Evolutionary conservation across 1,140 invertebrate species (phyloP).

Genomic region (Ips typographus): DNA sequence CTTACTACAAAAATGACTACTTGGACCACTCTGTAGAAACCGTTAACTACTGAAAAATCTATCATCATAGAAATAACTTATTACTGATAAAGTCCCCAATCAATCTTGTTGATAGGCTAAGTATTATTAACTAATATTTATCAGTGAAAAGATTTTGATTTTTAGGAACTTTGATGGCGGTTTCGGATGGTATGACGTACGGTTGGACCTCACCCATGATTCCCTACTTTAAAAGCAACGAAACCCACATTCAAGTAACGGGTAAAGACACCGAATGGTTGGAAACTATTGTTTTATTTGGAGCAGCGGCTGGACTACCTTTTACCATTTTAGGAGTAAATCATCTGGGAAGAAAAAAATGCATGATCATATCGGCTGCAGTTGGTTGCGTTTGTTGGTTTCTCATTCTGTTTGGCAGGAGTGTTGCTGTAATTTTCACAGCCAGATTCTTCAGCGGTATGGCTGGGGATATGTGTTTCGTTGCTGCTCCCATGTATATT

Average conservation of each 20-base stretch:
- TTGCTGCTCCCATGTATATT: constrained; percentile 47
- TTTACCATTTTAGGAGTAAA: constrained; percentile 58
- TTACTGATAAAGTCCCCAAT: too few relatives aligned
- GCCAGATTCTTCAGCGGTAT: constrained; percentile 52
- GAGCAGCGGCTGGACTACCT: constrained; percentile 60
- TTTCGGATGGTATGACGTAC: constrained; percentile 36
- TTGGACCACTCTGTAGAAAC: too few relatives aligned
- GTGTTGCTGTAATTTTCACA: constrained; percentile 53
- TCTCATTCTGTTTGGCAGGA: constrained; percentile 54
- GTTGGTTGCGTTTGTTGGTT: constrained; percentile 64
- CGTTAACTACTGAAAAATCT: too few relatives aligned
- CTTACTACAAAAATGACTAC: too few relatives aligned
- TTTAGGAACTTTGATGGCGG: constrained; percentile 28
- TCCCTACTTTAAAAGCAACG: constrained; percentile 50
- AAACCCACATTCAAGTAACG: constrained; percentile 43
- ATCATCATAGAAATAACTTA: too few relatives aligned
- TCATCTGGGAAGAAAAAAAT: constrained; percentile 61
- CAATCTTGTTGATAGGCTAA: too few relatives aligned
- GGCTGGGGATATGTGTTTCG: constrained; percentile 45
- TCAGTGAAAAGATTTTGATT: not conserved
- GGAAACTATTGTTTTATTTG: constrained; percentile 61
- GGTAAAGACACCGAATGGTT: constrained; percentile 58
- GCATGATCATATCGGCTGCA: constrained; percentile 53
- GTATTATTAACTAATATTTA: too few relatives aligned
- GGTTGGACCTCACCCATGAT: constrained; percentile 65